Evolutionary conservation across 2,888 invertebrate species (phyloP).

Genomic region (Trichogramma dendrolimi): DNA sequence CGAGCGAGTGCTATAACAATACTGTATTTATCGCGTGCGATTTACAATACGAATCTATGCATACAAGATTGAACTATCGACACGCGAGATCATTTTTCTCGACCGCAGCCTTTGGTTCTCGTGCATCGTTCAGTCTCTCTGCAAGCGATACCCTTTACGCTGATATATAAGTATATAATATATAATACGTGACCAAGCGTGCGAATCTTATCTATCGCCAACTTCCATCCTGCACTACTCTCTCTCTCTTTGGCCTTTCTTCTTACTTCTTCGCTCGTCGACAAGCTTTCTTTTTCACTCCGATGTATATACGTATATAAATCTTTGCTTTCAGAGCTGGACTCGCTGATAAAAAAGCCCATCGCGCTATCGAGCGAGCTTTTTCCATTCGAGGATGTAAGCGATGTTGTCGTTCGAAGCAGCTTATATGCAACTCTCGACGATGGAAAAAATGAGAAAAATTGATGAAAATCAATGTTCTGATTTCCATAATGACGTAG

Average conservation of each 20-base stretch:
- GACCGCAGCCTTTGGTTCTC: slow-evolving; percentile 7
- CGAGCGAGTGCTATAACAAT: slow-evolving; percentile 33
- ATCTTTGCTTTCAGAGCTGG: no score
- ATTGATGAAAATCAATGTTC: not conserved
- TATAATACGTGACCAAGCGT: not conserved
- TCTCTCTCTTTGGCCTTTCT: not conserved
- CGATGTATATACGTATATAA: no score
- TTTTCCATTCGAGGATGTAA: no score
- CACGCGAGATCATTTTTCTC: slow-evolving; percentile 34
- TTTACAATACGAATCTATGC: slow-evolving; percentile 36
- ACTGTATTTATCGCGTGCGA: slow-evolving; percentile 39
- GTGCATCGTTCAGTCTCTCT: slow-evolving; percentile 4
- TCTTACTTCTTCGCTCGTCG: not conserved
- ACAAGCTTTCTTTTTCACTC: not conserved
- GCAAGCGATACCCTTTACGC: not conserved
- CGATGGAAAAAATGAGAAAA: not conserved
- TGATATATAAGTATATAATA: not conserved
- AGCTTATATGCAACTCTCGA: not conserved
- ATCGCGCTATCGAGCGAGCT: no score
- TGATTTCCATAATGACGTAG: not conserved
- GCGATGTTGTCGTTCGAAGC: not conserved
- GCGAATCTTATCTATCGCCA: slow-evolving; percentile 17
- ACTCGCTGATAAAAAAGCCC: no score
- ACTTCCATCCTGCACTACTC: not conserved
- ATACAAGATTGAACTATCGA: slow-evolving; percentile 36